Percentiles rank a stretch among this genome's conserved stretches.
Conservation (phyloP, 2,113 vertebrate species). For the Cynocephalus volans region DNA sequence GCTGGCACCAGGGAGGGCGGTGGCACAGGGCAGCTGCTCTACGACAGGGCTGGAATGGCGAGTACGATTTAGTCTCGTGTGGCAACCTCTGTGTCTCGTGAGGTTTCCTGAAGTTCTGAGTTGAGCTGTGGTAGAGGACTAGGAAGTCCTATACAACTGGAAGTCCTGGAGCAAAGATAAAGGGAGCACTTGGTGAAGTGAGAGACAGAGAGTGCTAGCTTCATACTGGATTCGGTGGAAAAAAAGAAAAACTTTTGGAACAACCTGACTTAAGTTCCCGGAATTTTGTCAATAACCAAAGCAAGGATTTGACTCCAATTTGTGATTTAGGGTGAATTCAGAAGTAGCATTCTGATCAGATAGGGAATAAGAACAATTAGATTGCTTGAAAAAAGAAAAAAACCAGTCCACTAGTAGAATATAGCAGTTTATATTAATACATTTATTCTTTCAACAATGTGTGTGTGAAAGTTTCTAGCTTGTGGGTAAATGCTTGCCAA, state of each 20-base stretch:
- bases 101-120: neutral
- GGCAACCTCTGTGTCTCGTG: neutral
- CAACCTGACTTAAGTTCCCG: neutral
- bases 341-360: neutral
- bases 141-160: neutral
- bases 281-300: neutral
- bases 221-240: neutral
- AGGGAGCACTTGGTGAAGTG: neutral
- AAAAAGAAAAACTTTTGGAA: neutral
- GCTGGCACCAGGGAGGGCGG: no score
- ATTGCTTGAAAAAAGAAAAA: neutral
- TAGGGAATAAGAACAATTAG: neutral
- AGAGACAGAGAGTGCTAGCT: neutral
- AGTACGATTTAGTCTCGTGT: no score
- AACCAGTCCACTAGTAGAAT: neutral
- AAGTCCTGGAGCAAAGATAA: neutral
- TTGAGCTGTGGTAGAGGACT: neutral
- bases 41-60: neutral
- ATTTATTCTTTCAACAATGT: neutral
- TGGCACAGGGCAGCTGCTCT: neutral
- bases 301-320: neutral
- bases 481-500: neutral
- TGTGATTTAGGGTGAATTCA: constrained; percentile 40
- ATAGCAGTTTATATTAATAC: neutral
- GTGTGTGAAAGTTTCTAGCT: neutral